Evolutionary conservation across 2,113 vertebrate species (phyloP).

Genomic region (Dromiciops gliroides): DNA sequence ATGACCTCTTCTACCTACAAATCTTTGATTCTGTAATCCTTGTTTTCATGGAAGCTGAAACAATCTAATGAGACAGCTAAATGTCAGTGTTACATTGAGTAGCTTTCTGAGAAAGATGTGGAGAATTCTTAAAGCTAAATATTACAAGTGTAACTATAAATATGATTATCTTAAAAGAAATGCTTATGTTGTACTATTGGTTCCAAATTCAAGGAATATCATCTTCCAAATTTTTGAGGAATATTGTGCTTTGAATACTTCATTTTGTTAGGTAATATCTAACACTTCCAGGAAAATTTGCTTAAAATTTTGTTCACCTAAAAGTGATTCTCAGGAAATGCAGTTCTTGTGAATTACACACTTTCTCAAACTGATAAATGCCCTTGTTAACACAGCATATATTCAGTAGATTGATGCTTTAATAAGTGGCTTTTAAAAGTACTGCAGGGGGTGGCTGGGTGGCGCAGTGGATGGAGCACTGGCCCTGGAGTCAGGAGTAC

Average conservation of each 20-base stretch:
- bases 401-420: constrained; percentile 22
- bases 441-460: too few relatives aligned
- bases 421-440: constrained; percentile 26
- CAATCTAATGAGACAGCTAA: not conserved
- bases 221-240: constrained; percentile 1
- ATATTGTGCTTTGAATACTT: constrained; percentile 8
- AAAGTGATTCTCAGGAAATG: constrained; percentile 12
- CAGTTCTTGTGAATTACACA: not conserved
- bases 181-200: not conserved
- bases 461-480: too few relatives aligned
- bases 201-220: not conserved
- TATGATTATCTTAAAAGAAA: not conserved
- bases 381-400: not conserved
- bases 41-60: not conserved
- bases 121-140: not conserved
- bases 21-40: not conserved
- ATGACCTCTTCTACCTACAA: not conserved
- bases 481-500: too few relatives aligned
- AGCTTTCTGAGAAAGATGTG: not conserved
- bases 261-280: not conserved
- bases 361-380: constrained; percentile 3
- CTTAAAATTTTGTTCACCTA: constrained; percentile 23
- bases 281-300: not conserved
- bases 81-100: not conserved
- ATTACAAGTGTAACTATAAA: not conserved